These are phyloP conservation scores for Drosophila mimetica DNA, from an alignment of 2,888 invertebrate species.

Conservation along the genomic window DNA sequence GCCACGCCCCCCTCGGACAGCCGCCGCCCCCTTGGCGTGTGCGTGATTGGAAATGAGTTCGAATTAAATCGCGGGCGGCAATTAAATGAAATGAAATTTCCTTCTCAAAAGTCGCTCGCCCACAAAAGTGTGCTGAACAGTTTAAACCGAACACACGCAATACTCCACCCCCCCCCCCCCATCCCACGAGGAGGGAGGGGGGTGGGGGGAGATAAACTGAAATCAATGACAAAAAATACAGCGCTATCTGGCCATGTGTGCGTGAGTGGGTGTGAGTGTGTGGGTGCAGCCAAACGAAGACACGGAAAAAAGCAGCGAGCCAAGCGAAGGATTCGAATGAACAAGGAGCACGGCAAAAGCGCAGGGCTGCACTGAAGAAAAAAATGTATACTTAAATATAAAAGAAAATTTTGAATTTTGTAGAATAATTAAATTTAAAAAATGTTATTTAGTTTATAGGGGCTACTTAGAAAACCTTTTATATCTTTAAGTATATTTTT, in stretches of 20 bases:
- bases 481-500: too few relatives aligned
- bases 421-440: too few relatives aligned
- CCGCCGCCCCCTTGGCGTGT: slow-evolving; percentile 20
- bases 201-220: slow-evolving; percentile 47
- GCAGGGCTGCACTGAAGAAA: slow-evolving; percentile 5
- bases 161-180: too few relatives aligned
- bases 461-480: too few relatives aligned
- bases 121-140: slow-evolving; percentile 33
- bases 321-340: slow-evolving; percentile 15
- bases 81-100: slow-evolving; percentile 58
- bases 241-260: slow-evolving; percentile 13
- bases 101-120: slow-evolving; percentile 24
- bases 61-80: slow-evolving; percentile 58
- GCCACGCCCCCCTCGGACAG: neutral
- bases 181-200: neutral
- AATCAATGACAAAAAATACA: slow-evolving; percentile 56
- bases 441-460: too few relatives aligned
- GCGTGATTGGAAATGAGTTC: slow-evolving; percentile 61
- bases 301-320: slow-evolving; percentile 1
- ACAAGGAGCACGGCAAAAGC: slow-evolving; percentile 6
- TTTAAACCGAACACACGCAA: slow-evolving; percentile 26
- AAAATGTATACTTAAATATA: neutral
- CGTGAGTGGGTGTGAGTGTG: slow-evolving; percentile 7
- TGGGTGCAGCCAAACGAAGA: slow-evolving; percentile 29
- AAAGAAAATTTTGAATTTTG: neutral